These are phyloP conservation scores for Pseudanteris insignis DNA, from an alignment of 2,888 invertebrate species.

Conservation along the genomic window DNA sequence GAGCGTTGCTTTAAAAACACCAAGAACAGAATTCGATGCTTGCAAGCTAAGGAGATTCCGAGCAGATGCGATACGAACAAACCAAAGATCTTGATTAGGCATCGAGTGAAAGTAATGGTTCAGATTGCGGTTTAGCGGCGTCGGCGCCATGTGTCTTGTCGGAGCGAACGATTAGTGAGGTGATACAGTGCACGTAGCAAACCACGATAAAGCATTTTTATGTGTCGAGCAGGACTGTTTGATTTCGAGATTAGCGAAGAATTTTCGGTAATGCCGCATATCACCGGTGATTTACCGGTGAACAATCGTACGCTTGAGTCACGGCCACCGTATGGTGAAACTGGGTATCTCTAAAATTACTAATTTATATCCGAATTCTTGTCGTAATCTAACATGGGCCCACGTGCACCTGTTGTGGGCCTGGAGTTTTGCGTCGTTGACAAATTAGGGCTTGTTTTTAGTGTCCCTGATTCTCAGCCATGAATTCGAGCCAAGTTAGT, in stretches of 20 bases:
- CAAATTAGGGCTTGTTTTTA: conserved; percentile 17
- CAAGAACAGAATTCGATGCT: conserved; percentile 45
- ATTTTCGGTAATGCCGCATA: conserved; percentile 67
- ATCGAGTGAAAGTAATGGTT: conserved; percentile 44
- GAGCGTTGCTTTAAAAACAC: conserved; percentile 28
- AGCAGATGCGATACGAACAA: conserved; percentile 40
- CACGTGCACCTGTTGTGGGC: conserved; percentile 58
- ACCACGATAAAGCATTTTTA: conserved; percentile 65
- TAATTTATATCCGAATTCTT: conserved; percentile 62
- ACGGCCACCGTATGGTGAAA: conserved; percentile 42
- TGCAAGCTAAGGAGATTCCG: conserved; percentile 45
- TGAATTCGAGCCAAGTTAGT: background rate
- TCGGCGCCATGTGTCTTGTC: conserved; percentile 49
- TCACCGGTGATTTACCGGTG: conserved; percentile 65
- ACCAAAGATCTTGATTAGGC: conserved; percentile 39
- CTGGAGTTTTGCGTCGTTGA: conserved; percentile 55
- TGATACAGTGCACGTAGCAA: conserved; percentile 49
- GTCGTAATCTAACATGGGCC: conserved; percentile 63
- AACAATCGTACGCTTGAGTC: conserved; percentile 49
- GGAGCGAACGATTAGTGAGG: conserved; percentile 50
- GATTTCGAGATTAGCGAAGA: conserved; percentile 66
- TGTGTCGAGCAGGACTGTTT: conserved; percentile 61
- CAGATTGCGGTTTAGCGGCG: conserved; percentile 48
- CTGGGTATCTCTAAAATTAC: conserved; percentile 64
- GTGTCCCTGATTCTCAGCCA: background rate